These are phyloP conservation scores for Rhodinocichla rosea DNA, from an alignment of 2,113 vertebrate genomes.

Conservation along the genomic window DNA sequence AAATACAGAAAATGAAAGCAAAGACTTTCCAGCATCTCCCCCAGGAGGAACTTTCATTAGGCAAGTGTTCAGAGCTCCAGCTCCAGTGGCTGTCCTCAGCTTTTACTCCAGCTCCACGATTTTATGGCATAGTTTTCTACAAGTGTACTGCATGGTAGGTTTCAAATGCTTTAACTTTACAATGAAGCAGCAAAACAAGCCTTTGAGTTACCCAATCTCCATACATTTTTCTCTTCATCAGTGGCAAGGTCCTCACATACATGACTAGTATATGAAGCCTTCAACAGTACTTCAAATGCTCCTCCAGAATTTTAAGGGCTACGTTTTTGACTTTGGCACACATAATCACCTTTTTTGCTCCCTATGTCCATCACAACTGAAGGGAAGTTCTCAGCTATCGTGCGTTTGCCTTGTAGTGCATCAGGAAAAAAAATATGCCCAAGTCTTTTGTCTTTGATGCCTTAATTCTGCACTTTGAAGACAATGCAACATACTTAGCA, in stretches of 20 bases:
- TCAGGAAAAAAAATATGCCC: neutral
- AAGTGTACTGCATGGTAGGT: neutral
- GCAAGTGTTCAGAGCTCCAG: neutral
- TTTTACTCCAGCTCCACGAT: neutral
- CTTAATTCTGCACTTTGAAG: neutral
- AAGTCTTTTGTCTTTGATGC: neutral
- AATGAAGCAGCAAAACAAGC: neutral
- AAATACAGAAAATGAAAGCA: neutral
- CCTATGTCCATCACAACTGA: neutral
- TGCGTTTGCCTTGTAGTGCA: neutral
- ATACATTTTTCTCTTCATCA: neutral
- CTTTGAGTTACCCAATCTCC: neutral
- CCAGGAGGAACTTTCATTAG: neutral
- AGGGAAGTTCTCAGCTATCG: neutral
- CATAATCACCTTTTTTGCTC: neutral
- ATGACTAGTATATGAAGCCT: neutral
- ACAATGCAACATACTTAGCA: neutral
- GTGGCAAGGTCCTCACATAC: neutral
- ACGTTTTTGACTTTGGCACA: neutral
- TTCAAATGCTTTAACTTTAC: neutral
- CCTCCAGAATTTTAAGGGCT: neutral
- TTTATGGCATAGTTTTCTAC: neutral
- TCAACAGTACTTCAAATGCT: neutral
- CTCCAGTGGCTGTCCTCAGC: neutral
- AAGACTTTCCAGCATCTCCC: neutral